These are phyloP conservation scores for Intellagama lesueurii DNA, from an alignment of 2,797 vertebrate genomes.

Conservation along the genomic window DNA sequence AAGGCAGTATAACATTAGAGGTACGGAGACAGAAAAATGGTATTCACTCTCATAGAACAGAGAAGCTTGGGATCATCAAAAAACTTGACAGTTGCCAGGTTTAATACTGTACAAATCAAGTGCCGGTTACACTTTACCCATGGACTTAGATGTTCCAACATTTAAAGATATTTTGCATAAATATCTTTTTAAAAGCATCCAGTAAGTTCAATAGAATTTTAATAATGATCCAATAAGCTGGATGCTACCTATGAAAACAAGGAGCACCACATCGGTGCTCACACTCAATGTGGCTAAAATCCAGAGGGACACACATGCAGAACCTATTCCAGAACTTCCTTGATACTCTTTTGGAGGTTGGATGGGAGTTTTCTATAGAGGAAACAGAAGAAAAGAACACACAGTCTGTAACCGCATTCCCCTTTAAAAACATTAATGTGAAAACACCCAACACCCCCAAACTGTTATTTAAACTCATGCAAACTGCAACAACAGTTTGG, in stretches of 20 bases:
- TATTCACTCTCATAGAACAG: background rate
- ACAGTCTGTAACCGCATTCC: background rate
- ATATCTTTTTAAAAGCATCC: background rate
- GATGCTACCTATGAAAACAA: background rate
- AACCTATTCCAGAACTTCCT: background rate
- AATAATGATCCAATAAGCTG: background rate
- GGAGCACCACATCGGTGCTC: background rate
- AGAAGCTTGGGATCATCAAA: background rate
- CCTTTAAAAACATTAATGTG: no score
- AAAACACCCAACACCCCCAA: background rate
- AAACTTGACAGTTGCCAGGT: background rate
- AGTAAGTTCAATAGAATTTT: no score
- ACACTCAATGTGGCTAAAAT: background rate
- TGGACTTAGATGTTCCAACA: background rate
- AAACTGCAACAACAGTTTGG: background rate
- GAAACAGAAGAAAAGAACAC: background rate
- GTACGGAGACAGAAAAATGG: background rate
- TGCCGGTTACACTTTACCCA: background rate
- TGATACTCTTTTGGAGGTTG: background rate
- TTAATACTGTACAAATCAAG: constrained; percentile 24
- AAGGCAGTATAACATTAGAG: background rate
- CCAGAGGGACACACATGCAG: background rate
- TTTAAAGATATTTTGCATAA: background rate
- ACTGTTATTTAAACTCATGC: background rate
- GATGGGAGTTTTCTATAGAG: background rate